These are phyloP conservation scores for Pantelozetes paolii DNA, from an alignment of 2,888 invertebrate species.

Conservation along the genomic window DNA sequence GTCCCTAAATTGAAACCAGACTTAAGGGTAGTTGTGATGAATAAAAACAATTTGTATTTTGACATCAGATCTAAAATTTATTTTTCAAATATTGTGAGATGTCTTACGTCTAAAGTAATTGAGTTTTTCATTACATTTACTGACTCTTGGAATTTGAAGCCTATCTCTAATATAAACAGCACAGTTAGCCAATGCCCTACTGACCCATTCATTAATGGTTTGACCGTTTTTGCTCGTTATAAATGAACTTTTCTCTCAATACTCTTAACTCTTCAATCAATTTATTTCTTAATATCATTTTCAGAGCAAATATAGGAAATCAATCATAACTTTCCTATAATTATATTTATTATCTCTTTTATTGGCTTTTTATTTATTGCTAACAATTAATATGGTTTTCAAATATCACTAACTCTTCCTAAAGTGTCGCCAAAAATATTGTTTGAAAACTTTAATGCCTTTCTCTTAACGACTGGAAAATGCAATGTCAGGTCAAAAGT, in stretches of 20 bases:
- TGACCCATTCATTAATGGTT: slow-evolving; percentile 19
- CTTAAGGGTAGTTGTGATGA: too few species aligned
- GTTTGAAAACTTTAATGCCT: too few species aligned
- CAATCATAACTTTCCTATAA: slow-evolving; percentile 1
- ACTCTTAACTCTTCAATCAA: not conserved
- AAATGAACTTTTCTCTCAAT: not conserved
- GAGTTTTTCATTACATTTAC: not conserved
- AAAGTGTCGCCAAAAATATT: too few species aligned
- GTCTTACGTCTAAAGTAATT: not conserved
- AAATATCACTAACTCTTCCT: too few species aligned
- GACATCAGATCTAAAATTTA: not conserved
- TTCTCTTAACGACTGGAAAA: too few species aligned
- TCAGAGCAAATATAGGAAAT: not conserved
- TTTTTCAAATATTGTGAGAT: not conserved
- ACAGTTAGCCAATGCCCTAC: slow-evolving; percentile 21
- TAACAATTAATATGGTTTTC: too few species aligned
- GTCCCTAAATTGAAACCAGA: too few species aligned
- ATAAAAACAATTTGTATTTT: too few species aligned
- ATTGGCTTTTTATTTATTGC: not conserved
- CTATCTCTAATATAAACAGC: not conserved
- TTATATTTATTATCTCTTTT: slow-evolving; percentile 9
- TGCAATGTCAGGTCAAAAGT: too few species aligned
- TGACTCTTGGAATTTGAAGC: slow-evolving; percentile 7
- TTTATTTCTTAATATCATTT: not conserved
- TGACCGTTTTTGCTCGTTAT: too few species aligned